Evolutionary conservation across 2,113 vertebrate species (phyloP), one percentile per base, ranked within the genome.

Genomic region (Centrocercus urophasianus): DNA sequence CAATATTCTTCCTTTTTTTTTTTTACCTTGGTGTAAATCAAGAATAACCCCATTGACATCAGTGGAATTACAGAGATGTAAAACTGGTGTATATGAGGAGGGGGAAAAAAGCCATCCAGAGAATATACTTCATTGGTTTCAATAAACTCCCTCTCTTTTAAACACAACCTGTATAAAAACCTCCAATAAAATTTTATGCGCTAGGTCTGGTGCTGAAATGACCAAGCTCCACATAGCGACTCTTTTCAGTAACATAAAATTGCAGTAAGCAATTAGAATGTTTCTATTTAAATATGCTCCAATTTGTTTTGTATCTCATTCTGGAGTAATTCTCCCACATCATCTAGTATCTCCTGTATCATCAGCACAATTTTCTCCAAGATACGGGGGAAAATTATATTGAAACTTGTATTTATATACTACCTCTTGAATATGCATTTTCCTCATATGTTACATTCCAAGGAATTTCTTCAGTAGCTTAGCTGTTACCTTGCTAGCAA

Each of bases 141-240:
- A 94, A 95, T 95, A 95, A 96, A 96, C 93, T 95, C 64, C 83
- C 89, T 93, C 81, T 75, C 42, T 67, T 93, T 96, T 95, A 91
- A 95, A 93, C 83, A 90, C 32, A 43, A 88, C 79, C 61, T 88
- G 73, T 80, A 94, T 93, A 95, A 96, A 96, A 95, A 86, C 16
- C 76, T 88, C 76, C 89, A 86, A 95, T 96, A 93, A 96, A 93
- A 93, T 95, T 95, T 95, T 95, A 95, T 94, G 69, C 75, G 72
- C 89, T 90, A 88, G 71, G 86, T 82, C 90, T 96, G 90, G 66
- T 81, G 74, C 70, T 88, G 90, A 91, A 97, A 95, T 97, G 96
- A 95, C 95, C 96, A 88, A 45, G 64, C 22, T 79, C 48, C 48
- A 79, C 13, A n/a, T 34, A 66, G 11, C 56, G 76, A 73, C 86